Evolutionary conservation across 2,797 vertebrate species (phyloP).

Genomic region (Tenualosa thibaudeaui): DNA sequence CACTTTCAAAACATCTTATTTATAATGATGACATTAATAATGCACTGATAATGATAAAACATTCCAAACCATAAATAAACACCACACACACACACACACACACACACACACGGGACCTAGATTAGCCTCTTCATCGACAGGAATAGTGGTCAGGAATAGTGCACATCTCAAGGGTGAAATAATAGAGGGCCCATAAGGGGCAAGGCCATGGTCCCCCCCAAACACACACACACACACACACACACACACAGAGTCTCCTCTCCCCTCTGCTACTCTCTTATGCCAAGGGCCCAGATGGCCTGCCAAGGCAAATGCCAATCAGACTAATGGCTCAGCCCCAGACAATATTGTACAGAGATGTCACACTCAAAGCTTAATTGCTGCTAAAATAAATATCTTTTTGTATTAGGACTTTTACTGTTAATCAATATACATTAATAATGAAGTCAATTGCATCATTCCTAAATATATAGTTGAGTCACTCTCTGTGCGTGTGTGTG

Average conservation of each 20-base stretch:
- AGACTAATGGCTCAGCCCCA: conserved; percentile 44
- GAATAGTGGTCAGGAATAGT: conserved; percentile 9
- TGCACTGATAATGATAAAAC: background rate
- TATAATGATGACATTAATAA: background rate
- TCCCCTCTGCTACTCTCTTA: background rate
- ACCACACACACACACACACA: background rate
- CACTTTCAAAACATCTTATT: background rate
- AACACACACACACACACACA: background rate
- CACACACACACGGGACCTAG: background rate
- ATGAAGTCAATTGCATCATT: background rate
- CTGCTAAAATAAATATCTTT: background rate
- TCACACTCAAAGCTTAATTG: background rate
- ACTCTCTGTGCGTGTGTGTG: background rate
- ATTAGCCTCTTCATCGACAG: background rate
- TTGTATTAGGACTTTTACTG: background rate
- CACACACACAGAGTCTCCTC: background rate
- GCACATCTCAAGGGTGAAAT: background rate
- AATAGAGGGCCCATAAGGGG: background rate
- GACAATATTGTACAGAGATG: conserved; percentile 20
- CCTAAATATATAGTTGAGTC: background rate
- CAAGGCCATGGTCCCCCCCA: background rate
- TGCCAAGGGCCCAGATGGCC: conserved; percentile 44
- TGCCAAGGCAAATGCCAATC: conserved; percentile 46
- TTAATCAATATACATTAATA: conserved; percentile 1
- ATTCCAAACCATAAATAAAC: background rate